Evolutionary conservation across 92 coral and sea anemone genomes (phyloP).

Genomic region (Heteractis magnifica): DNA sequence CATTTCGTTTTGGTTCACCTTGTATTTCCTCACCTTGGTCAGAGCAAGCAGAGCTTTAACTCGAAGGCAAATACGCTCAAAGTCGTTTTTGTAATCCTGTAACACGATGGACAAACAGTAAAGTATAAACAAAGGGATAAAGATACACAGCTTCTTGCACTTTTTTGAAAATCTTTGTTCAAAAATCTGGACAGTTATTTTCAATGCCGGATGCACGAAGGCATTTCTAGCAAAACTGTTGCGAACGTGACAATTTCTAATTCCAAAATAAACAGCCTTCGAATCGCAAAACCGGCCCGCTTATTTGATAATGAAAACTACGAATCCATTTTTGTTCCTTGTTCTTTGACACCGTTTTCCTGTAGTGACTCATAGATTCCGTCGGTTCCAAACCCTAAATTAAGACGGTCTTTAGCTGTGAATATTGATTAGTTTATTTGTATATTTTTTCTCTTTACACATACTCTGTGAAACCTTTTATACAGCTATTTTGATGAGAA

Average conservation of each 20-base stretch:
- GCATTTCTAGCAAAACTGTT: background rate
- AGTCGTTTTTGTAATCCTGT: constrained; percentile 27
- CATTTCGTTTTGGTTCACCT: background rate
- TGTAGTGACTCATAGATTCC: background rate
- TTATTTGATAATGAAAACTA: background rate
- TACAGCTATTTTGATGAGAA: no score
- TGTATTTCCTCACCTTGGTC: constrained; percentile 12
- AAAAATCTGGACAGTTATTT: background rate
- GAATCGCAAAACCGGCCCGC: background rate
- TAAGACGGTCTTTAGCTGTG: no score
- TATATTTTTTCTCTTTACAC: no score
- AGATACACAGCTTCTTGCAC: constrained; percentile 3
- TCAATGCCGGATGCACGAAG: background rate
- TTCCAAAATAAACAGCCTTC: background rate
- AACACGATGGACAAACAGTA: constrained; percentile 19
- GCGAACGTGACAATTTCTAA: background rate
- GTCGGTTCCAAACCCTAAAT: no score
- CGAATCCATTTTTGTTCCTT: background rate
- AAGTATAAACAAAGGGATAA: background rate
- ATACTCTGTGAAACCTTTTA: no score
- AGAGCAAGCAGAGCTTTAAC: constrained; percentile 12
- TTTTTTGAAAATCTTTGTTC: background rate
- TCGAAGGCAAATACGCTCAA: constrained; percentile 7
- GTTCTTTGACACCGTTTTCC: background rate
- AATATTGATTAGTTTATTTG: no score